Evolutionary conservation across 2,797 vertebrate genomes (phyloP), one percentile per base, ranked within the genome.

Genomic region (Ctenopoma multispine): DNA sequence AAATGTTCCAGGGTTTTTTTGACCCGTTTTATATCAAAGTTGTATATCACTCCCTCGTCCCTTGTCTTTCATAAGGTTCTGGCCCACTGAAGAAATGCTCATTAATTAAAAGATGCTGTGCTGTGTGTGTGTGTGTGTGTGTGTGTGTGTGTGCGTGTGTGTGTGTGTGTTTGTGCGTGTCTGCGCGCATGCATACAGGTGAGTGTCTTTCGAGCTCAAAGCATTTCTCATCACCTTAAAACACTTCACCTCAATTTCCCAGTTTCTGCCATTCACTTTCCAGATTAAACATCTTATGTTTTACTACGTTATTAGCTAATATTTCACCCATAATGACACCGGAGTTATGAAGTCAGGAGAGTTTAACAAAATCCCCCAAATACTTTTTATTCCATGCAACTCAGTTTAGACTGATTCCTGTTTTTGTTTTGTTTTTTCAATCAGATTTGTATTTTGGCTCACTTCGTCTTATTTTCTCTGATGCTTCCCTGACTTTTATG

Each of bases 71-170:
- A 74, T 53, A 44, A 80, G 49, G 74, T 44, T 58, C 58, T 36
- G 56, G 69, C 5, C 7, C 46, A 69, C 55, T 40, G 38, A 61
- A 53, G 40, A 68, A 21, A 68, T 56, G 38, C 55, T 70, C 49
- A 48, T 75, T 83, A 63, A 72, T 75, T 67, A 61, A 59, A 48
- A 24, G 3, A 40, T 53, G 29, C 21, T 49, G 11, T 34, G 47
- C 18, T 7, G 7, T 40, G 11, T 47, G 44, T 13, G 72, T 38
- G 15, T 53, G 18, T 50, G 47, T 69, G 57, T 46, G 6, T 29
- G 14, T 46, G 36, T 50, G 49, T 13, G 44, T 46, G 49, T 38
- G 20, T 53, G 27, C 31, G 47, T 69, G 48, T 55, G 7, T 31
- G 29, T 31, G 29, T 31, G 29, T 31, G 29, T 31, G 29, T 31